Conservation (phyloP, 1,140 invertebrate genomes). For the Chlorops oryzae region DNA sequence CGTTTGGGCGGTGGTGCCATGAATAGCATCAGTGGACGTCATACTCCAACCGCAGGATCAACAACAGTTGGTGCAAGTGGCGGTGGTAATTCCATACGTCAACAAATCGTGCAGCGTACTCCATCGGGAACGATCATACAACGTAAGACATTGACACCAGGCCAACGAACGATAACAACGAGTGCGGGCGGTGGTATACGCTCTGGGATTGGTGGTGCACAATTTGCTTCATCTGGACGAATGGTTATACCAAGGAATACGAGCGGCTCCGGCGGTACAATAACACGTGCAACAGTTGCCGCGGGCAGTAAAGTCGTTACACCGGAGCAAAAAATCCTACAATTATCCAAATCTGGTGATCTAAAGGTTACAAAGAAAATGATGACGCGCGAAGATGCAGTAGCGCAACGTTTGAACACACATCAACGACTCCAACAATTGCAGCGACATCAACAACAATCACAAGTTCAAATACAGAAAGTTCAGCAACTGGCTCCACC, state of each 20-base stretch:
- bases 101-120: conserved; percentile 15
- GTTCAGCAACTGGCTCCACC: conserved; percentile 26
- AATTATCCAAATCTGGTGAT: conserved; percentile 43
- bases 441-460: conserved; percentile 23
- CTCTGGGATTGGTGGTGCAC: conserved; percentile 6
- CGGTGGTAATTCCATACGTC: too few relatives aligned
- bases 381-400: conserved; percentile 35
- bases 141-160: conserved; percentile 8
- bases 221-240: conserved; percentile 13
- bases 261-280: conserved; percentile 1
- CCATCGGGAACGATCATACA: conserved; percentile 14
- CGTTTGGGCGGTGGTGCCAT: too few relatives aligned
- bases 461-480: conserved; percentile 27
- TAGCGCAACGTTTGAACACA: conserved; percentile 26
- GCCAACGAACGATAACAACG: conserved; percentile 2
- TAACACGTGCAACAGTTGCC: background rate
- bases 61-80: background rate
- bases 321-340: conserved; percentile 43
- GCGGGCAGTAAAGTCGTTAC: conserved; percentile 27
- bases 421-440: conserved; percentile 24
- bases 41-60: conserved; percentile 17
- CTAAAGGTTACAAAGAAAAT: conserved; percentile 45
- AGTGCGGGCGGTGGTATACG: background rate
- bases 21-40: conserved; percentile 4
- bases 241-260: conserved; percentile 16